Evolutionary conservation across 2,113 vertebrate species (phyloP), one percentile per base, ranked within the genome.

Genomic region (Amphiprion percula): DNA sequence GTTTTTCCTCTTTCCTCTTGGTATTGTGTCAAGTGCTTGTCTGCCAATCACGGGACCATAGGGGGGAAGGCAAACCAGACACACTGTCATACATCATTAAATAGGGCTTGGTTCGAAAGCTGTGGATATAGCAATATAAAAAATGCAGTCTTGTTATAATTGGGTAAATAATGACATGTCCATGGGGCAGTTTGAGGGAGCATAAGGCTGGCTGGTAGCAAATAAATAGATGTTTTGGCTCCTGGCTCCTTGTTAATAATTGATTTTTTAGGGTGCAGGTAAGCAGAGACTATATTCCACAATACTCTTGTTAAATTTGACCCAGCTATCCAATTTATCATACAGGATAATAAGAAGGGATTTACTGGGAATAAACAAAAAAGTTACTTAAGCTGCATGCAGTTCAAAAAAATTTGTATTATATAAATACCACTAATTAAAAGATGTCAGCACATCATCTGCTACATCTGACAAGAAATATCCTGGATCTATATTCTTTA

Each of bases 121-220:
- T 73, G 73, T 72, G 66, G 76, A 86, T 83, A 82, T 77, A 62
- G 77, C 68, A 30, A 62, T 69, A 80, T 77, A 65, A 87, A 88
- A 90, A 87, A 74, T 67, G 67, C 76, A 82, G 83, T 55, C 69
- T 85, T 74, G 76, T 77, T 85, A 84, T 88, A 89, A 91, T 88
- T 88, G 90, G 85, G 75, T 89, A 80, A 90, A 92, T 92, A 91
- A 90, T 91, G 82, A 82, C 83, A 90, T 91, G 90, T 87, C 91
- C 87, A 75, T 75, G 64, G 84, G 91, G 85, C 81, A 90, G 85
- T 85, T 85, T 68, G 83, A 78, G 90, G 77, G 87, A 89, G 80
- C 55, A 24, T 47, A 17, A 83, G 71, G 75, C 72, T 74, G 77
- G 64, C 81, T 84, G 80, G 28, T 53, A 73, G 69, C 80, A 89